A percentile compares a stretch with the other conserved stretches of the same genome.
Evolutionary conservation across 2,113 vertebrate species (phyloP).

Genomic region (Rhea pennata): DNA sequence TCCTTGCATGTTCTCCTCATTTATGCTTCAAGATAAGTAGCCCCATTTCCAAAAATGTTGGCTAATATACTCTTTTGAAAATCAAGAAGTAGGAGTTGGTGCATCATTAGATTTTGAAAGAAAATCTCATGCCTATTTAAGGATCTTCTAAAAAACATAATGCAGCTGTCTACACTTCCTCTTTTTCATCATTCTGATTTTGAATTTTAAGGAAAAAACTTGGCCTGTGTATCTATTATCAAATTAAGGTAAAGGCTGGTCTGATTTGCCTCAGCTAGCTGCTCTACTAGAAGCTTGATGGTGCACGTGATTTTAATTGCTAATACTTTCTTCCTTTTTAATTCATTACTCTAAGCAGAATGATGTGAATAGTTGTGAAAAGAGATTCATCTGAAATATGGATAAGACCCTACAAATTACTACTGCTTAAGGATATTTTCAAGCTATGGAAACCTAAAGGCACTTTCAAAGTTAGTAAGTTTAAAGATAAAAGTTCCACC

Average conservation of each 20-base stretch:
- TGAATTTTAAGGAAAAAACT: background rate
- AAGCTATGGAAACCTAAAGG: background rate
- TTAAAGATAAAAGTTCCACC: conserved; percentile 20
- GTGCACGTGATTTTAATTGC: background rate
- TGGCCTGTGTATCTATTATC: background rate
- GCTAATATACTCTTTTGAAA: background rate
- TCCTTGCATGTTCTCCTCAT: background rate
- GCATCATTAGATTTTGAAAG: background rate
- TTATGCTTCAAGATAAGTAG: background rate
- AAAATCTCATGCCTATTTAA: background rate
- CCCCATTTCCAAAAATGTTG: background rate
- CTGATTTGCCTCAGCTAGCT: conserved; percentile 10
- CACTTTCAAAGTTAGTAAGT: conserved; percentile 10
- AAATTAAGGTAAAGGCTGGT: conserved; percentile 3
- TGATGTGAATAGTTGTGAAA: conserved; percentile 18
- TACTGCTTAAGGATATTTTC: conserved; percentile 22
- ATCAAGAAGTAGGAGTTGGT: background rate
- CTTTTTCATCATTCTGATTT: background rate
- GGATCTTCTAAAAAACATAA: background rate
- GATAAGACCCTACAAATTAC: conserved; percentile 22
- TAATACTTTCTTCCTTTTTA: conserved; percentile 36
- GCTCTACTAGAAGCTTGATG: background rate
- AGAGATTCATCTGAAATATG: conserved; percentile 24
- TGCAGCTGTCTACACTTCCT: background rate
- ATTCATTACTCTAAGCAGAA: conserved; percentile 37